Evolutionary conservation across 1,140 invertebrate species (phyloP).

Genomic region (Plutomurus gul): DNA sequence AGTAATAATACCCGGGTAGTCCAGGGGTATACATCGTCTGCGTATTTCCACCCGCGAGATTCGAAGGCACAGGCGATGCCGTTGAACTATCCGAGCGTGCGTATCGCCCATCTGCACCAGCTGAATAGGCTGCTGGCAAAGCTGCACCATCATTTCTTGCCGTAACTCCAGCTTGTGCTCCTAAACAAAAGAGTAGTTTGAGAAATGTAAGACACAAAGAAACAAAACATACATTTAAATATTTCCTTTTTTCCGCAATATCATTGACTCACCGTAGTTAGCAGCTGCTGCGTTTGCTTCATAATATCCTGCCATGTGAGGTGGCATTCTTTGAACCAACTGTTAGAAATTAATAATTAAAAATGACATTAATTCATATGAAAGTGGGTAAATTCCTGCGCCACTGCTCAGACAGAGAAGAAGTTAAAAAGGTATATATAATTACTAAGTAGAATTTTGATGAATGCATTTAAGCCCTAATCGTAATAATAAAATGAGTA

Average conservation of each 20-base stretch:
- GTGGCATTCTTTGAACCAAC: slow-evolving; percentile 49
- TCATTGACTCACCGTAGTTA: slow-evolving; percentile 44
- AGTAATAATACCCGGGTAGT: slow-evolving; percentile 42
- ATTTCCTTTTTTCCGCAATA: slow-evolving; percentile 9
- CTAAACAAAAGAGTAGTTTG: neutral
- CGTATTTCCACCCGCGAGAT: slow-evolving; percentile 48
- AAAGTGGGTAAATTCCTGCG: no score
- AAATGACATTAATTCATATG: no score
- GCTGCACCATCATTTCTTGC: slow-evolving; percentile 47
- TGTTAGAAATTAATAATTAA: no score
- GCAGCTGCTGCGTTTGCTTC: slow-evolving; percentile 40
- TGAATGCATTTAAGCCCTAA: no score
- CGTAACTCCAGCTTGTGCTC: slow-evolving; percentile 32
- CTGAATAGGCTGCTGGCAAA: slow-evolving; percentile 43
- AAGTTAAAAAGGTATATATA: no score
- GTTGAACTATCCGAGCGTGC: slow-evolving; percentile 51
- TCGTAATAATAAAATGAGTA: no score
- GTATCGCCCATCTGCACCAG: slow-evolving; percentile 45
- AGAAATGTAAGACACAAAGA: neutral
- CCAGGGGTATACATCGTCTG: slow-evolving; percentile 43
- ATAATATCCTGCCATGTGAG: slow-evolving; percentile 47
- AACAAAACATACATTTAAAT: slow-evolving; percentile 7
- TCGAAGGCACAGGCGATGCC: slow-evolving; percentile 53
- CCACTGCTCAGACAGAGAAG: no score
- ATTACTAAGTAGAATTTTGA: no score